Percentiles rank a stretch among this genome's conserved stretches.
Evolutionary conservation across 1,140 invertebrate genomes (phyloP).

Genomic region (Zophobas atratus): DNA sequence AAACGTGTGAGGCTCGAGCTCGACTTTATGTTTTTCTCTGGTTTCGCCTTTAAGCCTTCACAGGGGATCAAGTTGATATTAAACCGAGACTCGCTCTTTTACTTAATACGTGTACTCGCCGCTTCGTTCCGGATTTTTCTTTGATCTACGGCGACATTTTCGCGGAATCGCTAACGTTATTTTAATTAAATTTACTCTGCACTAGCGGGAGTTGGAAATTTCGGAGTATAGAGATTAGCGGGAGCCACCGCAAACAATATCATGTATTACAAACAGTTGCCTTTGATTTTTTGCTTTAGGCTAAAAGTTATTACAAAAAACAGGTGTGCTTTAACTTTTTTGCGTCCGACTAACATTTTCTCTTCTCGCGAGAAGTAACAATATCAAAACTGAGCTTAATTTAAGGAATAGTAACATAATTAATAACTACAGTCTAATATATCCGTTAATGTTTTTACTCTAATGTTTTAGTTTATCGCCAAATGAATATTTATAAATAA

Average conservation of each 20-base stretch:
- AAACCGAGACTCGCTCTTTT: conserved; percentile 46
- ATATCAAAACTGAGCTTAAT: too few relatives aligned
- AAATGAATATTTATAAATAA: too few relatives aligned
- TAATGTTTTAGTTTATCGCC: too few relatives aligned
- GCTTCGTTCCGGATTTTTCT: conserved; percentile 36
- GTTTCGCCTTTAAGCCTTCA: conserved; percentile 57
- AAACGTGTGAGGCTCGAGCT: conserved; percentile 59
- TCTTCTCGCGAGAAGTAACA: too few relatives aligned
- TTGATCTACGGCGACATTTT: conserved; percentile 33
- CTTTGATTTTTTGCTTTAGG: too few relatives aligned
- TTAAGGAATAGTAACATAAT: too few relatives aligned
- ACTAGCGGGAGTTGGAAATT: background rate
- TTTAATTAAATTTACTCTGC: conserved; percentile 33
- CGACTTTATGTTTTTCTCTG: conserved; percentile 61
- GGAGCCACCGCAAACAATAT: background rate
- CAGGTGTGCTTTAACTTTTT: too few relatives aligned
- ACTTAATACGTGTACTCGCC: conserved; percentile 37
- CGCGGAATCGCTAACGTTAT: conserved; percentile 27
- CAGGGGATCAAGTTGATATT: conserved; percentile 57
- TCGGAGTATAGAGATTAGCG: background rate
- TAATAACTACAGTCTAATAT: too few relatives aligned
- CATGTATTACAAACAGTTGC: too few relatives aligned
- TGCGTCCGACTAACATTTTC: too few relatives aligned
- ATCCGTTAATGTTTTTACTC: too few relatives aligned
- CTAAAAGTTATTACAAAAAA: too few relatives aligned